These are phyloP conservation scores for Apamea epomidion DNA, from an alignment of 2,888 invertebrate species.

Conservation along the genomic window DNA sequence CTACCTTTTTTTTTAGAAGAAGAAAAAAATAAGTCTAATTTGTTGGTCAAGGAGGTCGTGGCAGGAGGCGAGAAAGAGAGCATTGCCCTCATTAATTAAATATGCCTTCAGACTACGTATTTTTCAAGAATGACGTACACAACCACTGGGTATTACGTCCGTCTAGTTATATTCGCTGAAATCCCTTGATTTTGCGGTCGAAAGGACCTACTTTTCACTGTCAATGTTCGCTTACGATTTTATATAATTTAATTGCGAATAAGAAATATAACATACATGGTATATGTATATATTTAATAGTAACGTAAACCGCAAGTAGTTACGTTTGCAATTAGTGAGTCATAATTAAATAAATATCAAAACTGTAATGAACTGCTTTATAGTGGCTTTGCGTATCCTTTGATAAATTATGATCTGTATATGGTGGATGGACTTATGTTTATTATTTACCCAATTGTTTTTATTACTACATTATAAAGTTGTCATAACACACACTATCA, in stretches of 20 bases:
- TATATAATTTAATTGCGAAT: background rate
- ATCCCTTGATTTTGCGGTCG: slow-evolving; percentile 39
- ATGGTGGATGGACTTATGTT: background rate
- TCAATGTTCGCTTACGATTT: slow-evolving; percentile 13
- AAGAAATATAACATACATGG: slow-evolving; percentile 7
- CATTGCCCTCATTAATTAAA: slow-evolving; percentile 22
- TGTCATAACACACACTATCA: background rate
- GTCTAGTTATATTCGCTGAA: slow-evolving; percentile 10
- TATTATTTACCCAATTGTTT: slow-evolving; percentile 3
- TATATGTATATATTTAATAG: background rate
- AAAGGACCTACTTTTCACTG: slow-evolving; percentile 12
- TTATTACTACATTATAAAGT: background rate
- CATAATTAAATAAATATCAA: slow-evolving; percentile 23
- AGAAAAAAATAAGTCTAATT: background rate
- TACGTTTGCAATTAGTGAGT: slow-evolving; percentile 24
- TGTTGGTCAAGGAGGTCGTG: no score
- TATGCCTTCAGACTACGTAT: slow-evolving; percentile 1
- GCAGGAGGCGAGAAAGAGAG: background rate
- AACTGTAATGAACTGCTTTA: background rate
- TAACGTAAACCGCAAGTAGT: slow-evolving; percentile 19
- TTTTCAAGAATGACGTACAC: slow-evolving; percentile 33
- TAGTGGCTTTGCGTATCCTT: background rate
- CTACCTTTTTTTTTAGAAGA: background rate
- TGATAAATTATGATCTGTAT: slow-evolving; percentile 12
- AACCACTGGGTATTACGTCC: slow-evolving; percentile 35